phyloP scores from a whole-genome alignment of 2,113 vertebrate species.

The Pagrus major region DNA sequence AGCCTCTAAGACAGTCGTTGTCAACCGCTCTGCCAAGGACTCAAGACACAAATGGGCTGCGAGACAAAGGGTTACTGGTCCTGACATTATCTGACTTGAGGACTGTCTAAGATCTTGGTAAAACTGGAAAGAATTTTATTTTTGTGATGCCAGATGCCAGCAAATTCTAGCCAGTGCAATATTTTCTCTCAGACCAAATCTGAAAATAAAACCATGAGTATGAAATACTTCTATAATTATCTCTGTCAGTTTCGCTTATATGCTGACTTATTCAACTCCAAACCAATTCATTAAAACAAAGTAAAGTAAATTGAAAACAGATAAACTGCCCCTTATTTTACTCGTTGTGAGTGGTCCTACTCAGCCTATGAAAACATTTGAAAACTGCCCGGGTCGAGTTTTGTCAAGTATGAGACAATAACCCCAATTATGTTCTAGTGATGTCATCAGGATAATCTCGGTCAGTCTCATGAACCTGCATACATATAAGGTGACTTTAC shows the following conservation, averaged over 20 bases:
- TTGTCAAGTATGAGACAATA: neutral
- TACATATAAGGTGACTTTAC: too few species aligned
- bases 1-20: slow-evolving; percentile 57
- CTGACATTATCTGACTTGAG: slow-evolving; percentile 47
- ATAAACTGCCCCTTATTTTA: neutral
- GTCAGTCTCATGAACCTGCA: too few species aligned
- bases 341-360: neutral
- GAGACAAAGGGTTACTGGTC: slow-evolving; percentile 38
- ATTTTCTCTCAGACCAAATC: slow-evolving; percentile 10
- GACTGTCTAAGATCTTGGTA: slow-evolving; percentile 1
- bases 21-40: slow-evolving; percentile 47
- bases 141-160: slow-evolving; percentile 15
- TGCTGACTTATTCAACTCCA: neutral
- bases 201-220: slow-evolving; percentile 6
- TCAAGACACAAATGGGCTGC: slow-evolving; percentile 41
- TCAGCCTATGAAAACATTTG: neutral
- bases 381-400: neutral
- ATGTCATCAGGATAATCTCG: neutral
- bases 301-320: neutral
- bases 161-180: slow-evolving; percentile 29
- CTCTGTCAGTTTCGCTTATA: neutral
- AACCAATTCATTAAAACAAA: neutral
- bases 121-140: slow-evolving; percentile 19
- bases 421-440: too few species aligned
- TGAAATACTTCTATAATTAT: too few species aligned